Evolutionary conservation across 2,888 invertebrate species (phyloP).

Genomic region (Hydroisotoma schaefferi): DNA sequence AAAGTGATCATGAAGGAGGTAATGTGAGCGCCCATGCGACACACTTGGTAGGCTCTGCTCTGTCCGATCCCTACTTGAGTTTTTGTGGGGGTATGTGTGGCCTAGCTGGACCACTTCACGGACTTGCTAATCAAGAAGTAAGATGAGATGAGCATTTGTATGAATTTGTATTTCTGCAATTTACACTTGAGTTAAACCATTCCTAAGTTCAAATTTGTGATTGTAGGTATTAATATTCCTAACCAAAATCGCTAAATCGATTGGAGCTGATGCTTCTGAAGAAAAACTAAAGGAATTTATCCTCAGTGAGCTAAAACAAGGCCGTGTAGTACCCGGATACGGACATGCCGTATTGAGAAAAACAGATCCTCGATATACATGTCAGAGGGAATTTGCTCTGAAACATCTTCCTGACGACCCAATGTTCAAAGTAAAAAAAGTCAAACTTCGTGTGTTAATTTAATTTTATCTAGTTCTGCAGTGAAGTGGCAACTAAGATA

Average conservation of each 20-base stretch:
- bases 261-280: slow-evolving; percentile 81
- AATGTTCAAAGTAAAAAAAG: slow-evolving; percentile 74
- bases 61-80: slow-evolving; percentile 89
- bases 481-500: background rate
- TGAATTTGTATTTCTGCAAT: too few species aligned
- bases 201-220: slow-evolving; percentile 7
- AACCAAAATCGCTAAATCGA: slow-evolving; percentile 78
- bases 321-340: slow-evolving; percentile 95
- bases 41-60: slow-evolving; percentile 88
- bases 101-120: slow-evolving; percentile 91
- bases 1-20: slow-evolving; percentile 91
- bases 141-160: slow-evolving; percentile 27
- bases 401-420: slow-evolving; percentile 90
- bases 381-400: slow-evolving; percentile 89
- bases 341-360: slow-evolving; percentile 94
- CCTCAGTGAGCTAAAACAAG: slow-evolving; percentile 92
- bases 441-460: too few species aligned
- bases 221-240: slow-evolving; percentile 86
- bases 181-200: too few species aligned
- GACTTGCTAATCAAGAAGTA: slow-evolving; percentile 89
- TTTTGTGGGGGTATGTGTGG: slow-evolving; percentile 92
- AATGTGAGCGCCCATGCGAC: slow-evolving; percentile 94
- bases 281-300: slow-evolving; percentile 93
- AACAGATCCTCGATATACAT: slow-evolving; percentile 88
- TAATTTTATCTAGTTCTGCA: background rate